These are phyloP conservation scores for Drosophila lacicola DNA, from an alignment of 2,888 invertebrate genomes.

Conservation along the genomic window DNA sequence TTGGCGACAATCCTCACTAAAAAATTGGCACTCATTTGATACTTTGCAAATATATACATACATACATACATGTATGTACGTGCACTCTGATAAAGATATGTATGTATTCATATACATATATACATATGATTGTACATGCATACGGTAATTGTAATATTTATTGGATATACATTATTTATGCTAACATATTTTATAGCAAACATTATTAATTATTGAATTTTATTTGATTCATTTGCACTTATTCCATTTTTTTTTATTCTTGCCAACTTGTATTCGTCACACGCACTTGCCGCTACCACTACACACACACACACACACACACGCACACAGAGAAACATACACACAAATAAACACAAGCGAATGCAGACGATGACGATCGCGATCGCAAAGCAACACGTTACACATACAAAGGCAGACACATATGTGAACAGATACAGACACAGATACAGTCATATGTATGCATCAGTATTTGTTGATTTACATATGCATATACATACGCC, in stretches of 20 bases:
- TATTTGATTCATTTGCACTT: neutral
- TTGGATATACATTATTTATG: neutral
- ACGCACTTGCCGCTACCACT: conserved; percentile 44
- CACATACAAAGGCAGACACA: conserved; percentile 16
- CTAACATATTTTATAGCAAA: neutral
- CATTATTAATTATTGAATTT: conserved; percentile 4
- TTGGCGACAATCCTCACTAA: conserved; percentile 12
- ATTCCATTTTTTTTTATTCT: conserved; percentile 22
- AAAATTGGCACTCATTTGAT: conserved; percentile 27
- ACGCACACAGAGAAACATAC: neutral
- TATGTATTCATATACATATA: neutral
- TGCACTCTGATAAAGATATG: conserved; percentile 1
- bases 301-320: neutral
- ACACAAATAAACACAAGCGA: conserved; percentile 16
- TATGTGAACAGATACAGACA: conserved; percentile 13
- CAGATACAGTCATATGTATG: conserved; percentile 19
- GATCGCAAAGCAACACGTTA: conserved; percentile 39
- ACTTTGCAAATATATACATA: neutral
- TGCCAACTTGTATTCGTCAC: conserved; percentile 37
- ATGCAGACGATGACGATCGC: conserved; percentile 46
- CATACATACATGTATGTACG: neutral
- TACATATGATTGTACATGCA: neutral
- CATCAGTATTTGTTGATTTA: conserved; percentile 29
- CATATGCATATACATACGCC: conserved; percentile 20
- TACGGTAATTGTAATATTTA: conserved; percentile 8